Base-by-base conservation (phyloP, 1,140 invertebrate genomes). In the Trichonephila clavipes region DNA sequence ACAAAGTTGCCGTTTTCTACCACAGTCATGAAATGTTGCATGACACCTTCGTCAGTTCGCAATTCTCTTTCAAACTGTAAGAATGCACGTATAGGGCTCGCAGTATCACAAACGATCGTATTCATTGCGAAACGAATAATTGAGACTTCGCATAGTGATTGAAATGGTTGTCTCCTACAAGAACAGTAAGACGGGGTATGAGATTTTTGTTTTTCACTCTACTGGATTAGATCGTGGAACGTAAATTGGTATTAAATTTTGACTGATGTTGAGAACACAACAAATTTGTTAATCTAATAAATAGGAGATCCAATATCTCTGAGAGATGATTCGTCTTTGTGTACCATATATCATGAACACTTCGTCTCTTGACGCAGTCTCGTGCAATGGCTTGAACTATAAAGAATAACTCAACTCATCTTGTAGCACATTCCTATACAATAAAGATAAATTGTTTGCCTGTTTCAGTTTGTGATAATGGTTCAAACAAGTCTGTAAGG, bases 401-500 rank as follows among this genome's bases (percentile, higher is more conserved):
- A 21, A 59, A 19, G 19, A 85, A 85, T 5, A 83, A 51, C 28
- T 94, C 77, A 7, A 94, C 72, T 72, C 88, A 91, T 28, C 64
- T 82, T 10, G 77, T 94, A 85, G 21, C n/a, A n/a, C 21, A n/a
- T 10, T n/a, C 64, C 10, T 24, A 21, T 3, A 66, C 8, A n/a
- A 21, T 40, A 24, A 94, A 86, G 24, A 91, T 90, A 58, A 34
- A 91, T 24, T n/a, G 51, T 19, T 94, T 64, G 1, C 88, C 34
- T 34, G 64, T 21, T 59, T 66, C n/a, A 19, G 2, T 21, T 77
- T 51, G 44, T 28, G 85, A 61, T 16, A 94, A 21, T 16, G 88
- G 72, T 16, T 88, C 87, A 64, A 82, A 77, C 12, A 94, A 24
- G 59, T 94, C 88, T 4, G 82, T 90, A 21, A 77, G 21, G 10